A percentile compares a stretch with the other conserved stretches of the same genome.
phyloP scores from a whole-genome alignment of 2,797 vertebrate species.

The Acanthurus leucopareius region DNA sequence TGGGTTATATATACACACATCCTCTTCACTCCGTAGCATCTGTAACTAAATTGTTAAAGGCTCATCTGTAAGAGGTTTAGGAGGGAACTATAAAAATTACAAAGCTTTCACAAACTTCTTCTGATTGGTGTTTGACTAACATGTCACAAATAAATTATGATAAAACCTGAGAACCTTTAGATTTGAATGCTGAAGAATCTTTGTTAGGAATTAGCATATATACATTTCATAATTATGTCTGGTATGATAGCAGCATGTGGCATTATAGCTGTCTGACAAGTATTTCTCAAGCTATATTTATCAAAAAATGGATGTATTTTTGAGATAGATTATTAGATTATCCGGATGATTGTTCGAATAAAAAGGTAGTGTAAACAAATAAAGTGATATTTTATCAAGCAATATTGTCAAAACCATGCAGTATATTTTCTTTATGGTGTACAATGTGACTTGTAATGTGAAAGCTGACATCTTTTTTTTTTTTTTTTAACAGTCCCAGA shows the following conservation, averaged over 20 bases:
- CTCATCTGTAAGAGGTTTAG: slow-evolving; percentile 37
- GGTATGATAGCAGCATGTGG: slow-evolving; percentile 57
- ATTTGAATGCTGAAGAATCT: slow-evolving; percentile 63
- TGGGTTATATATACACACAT: slow-evolving; percentile 31
- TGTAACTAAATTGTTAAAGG: slow-evolving; percentile 33
- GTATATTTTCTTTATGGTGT: slow-evolving; percentile 79
- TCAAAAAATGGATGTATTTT: slow-evolving; percentile 73
- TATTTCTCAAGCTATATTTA: slow-evolving; percentile 79
- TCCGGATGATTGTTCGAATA: slow-evolving; percentile 68
- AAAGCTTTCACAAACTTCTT: slow-evolving; percentile 36
- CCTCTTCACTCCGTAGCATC: slow-evolving; percentile 44
- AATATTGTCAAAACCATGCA: slow-evolving; percentile 77
- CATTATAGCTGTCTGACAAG: slow-evolving; percentile 65
- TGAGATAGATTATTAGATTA: slow-evolving; percentile 55
- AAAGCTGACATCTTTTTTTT: slow-evolving; percentile 60
- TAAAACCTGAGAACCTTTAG: slow-evolving; percentile 57
- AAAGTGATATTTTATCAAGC: slow-evolving; percentile 81
- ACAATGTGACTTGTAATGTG: slow-evolving; percentile 67
- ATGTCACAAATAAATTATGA: slow-evolving; percentile 49
- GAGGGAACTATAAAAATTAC: slow-evolving; percentile 36
- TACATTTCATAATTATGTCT: slow-evolving; percentile 48
- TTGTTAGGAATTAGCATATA: slow-evolving; percentile 44
- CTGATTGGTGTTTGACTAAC: slow-evolving; percentile 38
- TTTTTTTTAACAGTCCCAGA: slow-evolving; percentile 64
- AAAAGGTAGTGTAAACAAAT: slow-evolving; percentile 70